Evolutionary conservation across 2,888 invertebrate species (phyloP).

Genomic region (Oxyteleia sp.): DNA sequence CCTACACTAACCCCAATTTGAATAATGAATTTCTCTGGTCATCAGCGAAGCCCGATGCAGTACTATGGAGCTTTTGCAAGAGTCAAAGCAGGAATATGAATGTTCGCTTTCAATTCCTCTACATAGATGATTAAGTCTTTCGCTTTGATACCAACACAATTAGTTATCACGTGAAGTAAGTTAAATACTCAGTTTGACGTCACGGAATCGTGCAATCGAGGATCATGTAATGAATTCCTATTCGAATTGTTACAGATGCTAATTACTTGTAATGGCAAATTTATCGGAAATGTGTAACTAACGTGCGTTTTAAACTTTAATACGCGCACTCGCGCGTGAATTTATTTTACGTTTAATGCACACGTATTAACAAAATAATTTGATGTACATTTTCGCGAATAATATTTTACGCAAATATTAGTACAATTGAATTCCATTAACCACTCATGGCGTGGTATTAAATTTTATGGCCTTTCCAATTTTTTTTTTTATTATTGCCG

Average conservation of each 20-base stretch:
- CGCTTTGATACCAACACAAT: slow-evolving; percentile 71
- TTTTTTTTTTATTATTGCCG: background rate
- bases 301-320: no score
- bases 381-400: background rate
- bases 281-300: background rate
- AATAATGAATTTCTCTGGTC: slow-evolving; percentile 78
- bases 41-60: slow-evolving; percentile 71
- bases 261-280: slow-evolving; percentile 21
- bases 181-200: slow-evolving; percentile 55
- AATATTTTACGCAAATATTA: background rate
- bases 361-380: no score
- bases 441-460: no score
- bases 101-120: slow-evolving; percentile 70
- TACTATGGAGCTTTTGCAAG: slow-evolving; percentile 69
- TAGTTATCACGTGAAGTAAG: slow-evolving; percentile 65
- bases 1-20: slow-evolving; percentile 77
- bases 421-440: background rate
- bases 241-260: slow-evolving; percentile 23
- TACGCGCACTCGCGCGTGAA: no score
- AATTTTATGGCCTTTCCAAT: no score
- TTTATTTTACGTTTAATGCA: no score
- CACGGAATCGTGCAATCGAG: slow-evolving; percentile 36
- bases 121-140: slow-evolving; percentile 69
- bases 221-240: slow-evolving; percentile 19
- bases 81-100: slow-evolving; percentile 73